phyloP scores from a whole-genome alignment of 2,113 vertebrate genomes.

The Dasypus novemcinctus region DNA sequence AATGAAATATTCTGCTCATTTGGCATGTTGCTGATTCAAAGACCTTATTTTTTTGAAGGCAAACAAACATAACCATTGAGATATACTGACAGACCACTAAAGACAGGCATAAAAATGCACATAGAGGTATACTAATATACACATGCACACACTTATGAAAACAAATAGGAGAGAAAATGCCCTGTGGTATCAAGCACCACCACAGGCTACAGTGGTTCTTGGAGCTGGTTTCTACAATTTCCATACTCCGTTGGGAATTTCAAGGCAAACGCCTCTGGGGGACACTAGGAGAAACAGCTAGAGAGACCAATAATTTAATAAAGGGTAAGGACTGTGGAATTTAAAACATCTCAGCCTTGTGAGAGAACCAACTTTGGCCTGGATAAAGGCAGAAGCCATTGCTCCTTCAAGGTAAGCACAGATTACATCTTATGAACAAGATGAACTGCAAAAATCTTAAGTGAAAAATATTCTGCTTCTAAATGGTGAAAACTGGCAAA shows the following conservation, averaged over 20 bases:
- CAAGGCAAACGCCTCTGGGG: slow-evolving; percentile 47
- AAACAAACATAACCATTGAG: slow-evolving; percentile 9
- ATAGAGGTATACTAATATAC: background rate
- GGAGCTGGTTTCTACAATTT: slow-evolving; percentile 55
- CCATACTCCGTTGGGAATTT: slow-evolving; percentile 47
- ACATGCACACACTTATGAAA: background rate
- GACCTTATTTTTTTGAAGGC: background rate
- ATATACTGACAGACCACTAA: background rate
- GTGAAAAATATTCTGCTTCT: slow-evolving; percentile 43
- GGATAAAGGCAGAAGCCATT: background rate
- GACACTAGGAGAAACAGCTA: slow-evolving; percentile 42
- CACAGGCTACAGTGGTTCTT: slow-evolving; percentile 40
- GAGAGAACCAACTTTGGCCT: background rate
- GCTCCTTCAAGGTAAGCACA: slow-evolving; percentile 33
- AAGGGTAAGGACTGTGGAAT: slow-evolving; percentile 41
- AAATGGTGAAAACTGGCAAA: slow-evolving; percentile 42
- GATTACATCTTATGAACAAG: slow-evolving; percentile 21
- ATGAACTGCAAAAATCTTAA: slow-evolving; percentile 33
- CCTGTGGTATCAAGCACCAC: slow-evolving; percentile 3
- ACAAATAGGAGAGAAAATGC: slow-evolving; percentile 35
- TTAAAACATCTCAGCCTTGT: slow-evolving; percentile 22
- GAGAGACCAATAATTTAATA: background rate
- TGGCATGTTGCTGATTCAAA: slow-evolving; percentile 31
- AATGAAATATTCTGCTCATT: slow-evolving; percentile 38
- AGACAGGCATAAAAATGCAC: background rate